Evolutionary conservation across 1,140 invertebrate genomes (phyloP).

Genomic region (Drosophila malerkotliana): DNA sequence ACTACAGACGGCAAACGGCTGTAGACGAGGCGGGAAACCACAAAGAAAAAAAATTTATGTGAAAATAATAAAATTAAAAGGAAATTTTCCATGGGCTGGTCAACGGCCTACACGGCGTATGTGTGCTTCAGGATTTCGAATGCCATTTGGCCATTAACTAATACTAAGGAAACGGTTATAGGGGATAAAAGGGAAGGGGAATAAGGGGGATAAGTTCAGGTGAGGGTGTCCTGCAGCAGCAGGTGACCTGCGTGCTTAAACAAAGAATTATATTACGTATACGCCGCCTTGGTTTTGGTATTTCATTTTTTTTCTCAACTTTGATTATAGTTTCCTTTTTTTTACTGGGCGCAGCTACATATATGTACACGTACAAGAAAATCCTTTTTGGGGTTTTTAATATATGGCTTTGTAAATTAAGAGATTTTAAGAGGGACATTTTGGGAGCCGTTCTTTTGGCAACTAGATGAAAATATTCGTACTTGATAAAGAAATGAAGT

Average conservation of each 20-base stretch:
- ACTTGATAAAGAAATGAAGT: too few species aligned
- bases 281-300: slow-evolving; percentile 41
- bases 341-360: slow-evolving; percentile 52
- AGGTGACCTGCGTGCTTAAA: slow-evolving; percentile 44
- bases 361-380: slow-evolving; percentile 43
- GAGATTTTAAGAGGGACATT: not conserved
- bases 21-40: not conserved
- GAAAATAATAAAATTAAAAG: slow-evolving; percentile 79
- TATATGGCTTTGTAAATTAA: slow-evolving; percentile 52
- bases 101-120: slow-evolving; percentile 59
- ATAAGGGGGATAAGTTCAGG: not conserved
- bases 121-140: slow-evolving; percentile 58
- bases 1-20: slow-evolving; percentile 11
- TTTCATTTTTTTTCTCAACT: slow-evolving; percentile 16
- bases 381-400: slow-evolving; percentile 38
- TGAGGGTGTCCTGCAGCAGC: slow-evolving; percentile 33
- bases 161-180: not conserved
- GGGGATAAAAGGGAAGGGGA: not conserved
- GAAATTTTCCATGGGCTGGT: slow-evolving; percentile 40
- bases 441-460: not conserved
- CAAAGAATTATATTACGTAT: slow-evolving; percentile 67
- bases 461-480: not conserved
- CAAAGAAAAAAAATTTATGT: slow-evolving; percentile 51
- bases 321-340: slow-evolving; percentile 23
- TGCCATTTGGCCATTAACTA: slow-evolving; percentile 71